Evolutionary conservation across 2,113 vertebrate species (phyloP).

Genomic region (Hydropotes inermis): DNA sequence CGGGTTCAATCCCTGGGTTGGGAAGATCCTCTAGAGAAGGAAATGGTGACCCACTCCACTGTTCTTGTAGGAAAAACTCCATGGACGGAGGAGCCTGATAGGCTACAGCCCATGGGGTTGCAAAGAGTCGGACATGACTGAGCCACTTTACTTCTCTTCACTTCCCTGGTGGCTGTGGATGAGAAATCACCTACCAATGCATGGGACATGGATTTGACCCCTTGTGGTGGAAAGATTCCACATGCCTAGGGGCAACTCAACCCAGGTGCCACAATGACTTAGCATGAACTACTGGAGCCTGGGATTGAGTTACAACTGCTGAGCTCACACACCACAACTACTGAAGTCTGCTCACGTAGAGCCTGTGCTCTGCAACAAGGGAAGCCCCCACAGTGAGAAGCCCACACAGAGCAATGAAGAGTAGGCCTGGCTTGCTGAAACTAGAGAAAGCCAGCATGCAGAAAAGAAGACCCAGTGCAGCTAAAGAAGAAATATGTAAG

Average conservation of each 20-base stretch:
- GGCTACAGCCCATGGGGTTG: neutral
- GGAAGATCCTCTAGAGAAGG: neutral
- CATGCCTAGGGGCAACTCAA: neutral
- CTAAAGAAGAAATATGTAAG: neutral
- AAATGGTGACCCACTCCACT: neutral
- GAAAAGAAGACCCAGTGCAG: neutral
- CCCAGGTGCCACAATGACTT: neutral
- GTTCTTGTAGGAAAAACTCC: neutral
- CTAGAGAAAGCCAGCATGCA: neutral
- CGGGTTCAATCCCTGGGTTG: neutral
- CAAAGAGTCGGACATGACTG: accelerated
- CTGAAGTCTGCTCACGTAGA: neutral
- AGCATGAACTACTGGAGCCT: too few relatives aligned
- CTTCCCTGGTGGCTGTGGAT: neutral
- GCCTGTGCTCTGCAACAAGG: neutral
- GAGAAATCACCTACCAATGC: neutral
- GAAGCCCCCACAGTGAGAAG: neutral
- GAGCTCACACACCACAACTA: neutral
- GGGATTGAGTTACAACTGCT: too few relatives aligned
- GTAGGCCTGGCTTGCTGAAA: neutral
- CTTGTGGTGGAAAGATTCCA: too few relatives aligned
- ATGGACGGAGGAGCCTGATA: neutral
- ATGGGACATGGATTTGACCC: neutral
- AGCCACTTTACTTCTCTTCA: neutral
- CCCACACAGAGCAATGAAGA: neutral